Evolutionary conservation across 2,888 invertebrate species (phyloP), one percentile per base, ranked within the genome.

Genomic region (Parascotia fuliginaria): DNA sequence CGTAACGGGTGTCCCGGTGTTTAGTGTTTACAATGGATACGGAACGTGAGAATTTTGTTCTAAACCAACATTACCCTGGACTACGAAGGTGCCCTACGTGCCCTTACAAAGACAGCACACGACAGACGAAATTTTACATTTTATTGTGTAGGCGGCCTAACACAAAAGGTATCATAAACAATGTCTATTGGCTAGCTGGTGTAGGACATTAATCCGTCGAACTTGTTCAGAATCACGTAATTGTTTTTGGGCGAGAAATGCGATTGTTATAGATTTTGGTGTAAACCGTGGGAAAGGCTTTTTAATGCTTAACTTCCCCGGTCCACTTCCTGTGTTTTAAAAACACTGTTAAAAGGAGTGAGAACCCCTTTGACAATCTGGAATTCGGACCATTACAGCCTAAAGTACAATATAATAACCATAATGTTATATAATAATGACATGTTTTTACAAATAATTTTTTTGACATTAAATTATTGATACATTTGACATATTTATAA

Each of bases 41-140:
- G 73, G 79, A 83, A 89, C 91, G 91, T 91, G 91, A 91, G 91
- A 91, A 89, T 83, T 81, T 85, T 74, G 81, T 81, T 83, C 78
- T 79, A 79, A 78, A 79, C 75, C 72, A 79, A 81, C 81, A 81
- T 78, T 80, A 83, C 83, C 83, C 81, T 73, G 72, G 70, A 72
- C 69, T 70, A 72, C 60, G 42, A 45, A 44, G 54, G 45, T 69
- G 72, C 64, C 70, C 83, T 88, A 89, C 89, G 89, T 87, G 89
- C 81, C 70, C 56, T 56, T 73, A 87, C 83, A 87, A 87, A 77
- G 79, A 70, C 67, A 74, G 74, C 76, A 75, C 71, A 77, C 75
- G 77, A 77, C 80, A 72, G 72, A 76, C 79, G 60, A 73, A 76
- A 75, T 75, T 75, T 76, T 67, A 73, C 71, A 71, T 76, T 83